These are phyloP conservation scores for Harpegnathos saltator DNA, from an alignment of 1,140 invertebrate species.

Conservation along the genomic window DNA sequence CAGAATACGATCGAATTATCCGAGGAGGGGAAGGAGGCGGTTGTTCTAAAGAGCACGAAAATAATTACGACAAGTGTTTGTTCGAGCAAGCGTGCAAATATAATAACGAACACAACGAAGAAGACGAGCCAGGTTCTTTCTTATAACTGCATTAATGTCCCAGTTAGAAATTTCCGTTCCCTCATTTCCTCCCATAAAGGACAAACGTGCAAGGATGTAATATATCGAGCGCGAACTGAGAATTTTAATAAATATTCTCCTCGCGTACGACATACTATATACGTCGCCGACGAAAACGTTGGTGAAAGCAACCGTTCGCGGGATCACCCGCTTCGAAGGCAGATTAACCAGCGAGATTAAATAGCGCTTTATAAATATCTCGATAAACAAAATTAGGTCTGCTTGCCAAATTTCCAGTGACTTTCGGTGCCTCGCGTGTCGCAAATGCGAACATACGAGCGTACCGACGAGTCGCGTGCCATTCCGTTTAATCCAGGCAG, in stretches of 20 bases:
- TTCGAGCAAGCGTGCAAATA: background rate
- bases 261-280: too few relatives aligned
- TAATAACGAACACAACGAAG: background rate
- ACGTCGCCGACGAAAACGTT: slow-evolving; percentile 1
- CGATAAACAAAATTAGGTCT: slow-evolving; percentile 35
- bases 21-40: too few relatives aligned
- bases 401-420: slow-evolving; percentile 54
- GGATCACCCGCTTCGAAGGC: background rate
- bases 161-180: background rate
- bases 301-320: background rate
- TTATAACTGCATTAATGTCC: background rate
- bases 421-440: slow-evolving; percentile 37
- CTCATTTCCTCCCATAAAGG: background rate
- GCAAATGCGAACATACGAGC: slow-evolving; percentile 28
- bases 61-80: background rate
- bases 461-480: slow-evolving; percentile 59
- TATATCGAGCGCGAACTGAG: background rate
- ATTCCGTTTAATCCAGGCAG: slow-evolving; percentile 47
- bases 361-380: slow-evolving; percentile 39
- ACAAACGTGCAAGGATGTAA: too few relatives aligned
- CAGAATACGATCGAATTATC: background rate
- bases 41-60: slow-evolving; percentile 2
- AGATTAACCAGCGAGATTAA: slow-evolving; percentile 18
- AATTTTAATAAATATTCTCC: slow-evolving; percentile 2
- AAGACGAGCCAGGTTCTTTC: background rate